Conservation (phyloP, 2,888 invertebrate genomes). For the Apamea anceps region DNA sequence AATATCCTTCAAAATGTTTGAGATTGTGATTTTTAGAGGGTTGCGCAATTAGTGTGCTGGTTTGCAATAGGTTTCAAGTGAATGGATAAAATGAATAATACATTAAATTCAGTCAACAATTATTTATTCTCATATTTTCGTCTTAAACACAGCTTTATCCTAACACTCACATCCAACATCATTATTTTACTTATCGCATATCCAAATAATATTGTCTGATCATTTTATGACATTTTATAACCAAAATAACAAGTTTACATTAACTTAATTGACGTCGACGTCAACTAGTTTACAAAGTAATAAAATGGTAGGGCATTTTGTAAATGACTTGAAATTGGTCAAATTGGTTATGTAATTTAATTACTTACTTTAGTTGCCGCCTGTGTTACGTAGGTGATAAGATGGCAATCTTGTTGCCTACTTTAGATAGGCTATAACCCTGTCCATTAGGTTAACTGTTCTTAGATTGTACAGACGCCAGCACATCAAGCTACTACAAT, state of each 20-base stretch:
- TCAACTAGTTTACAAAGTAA: constrained; percentile 14
- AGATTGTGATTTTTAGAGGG: too few relatives aligned
- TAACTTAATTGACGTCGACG: constrained; percentile 22
- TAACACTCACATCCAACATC: constrained; percentile 61
- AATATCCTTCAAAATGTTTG: too few relatives aligned
- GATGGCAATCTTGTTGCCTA: neutral
- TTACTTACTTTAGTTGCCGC: constrained; percentile 4
- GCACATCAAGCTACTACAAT: too few relatives aligned
- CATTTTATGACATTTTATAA: constrained; percentile 38
- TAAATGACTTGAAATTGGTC: neutral
- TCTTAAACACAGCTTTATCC: constrained; percentile 64
- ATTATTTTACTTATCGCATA: constrained; percentile 42
- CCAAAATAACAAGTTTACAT: constrained; percentile 27
- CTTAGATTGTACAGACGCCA: too few relatives aligned
- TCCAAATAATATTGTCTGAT: constrained; percentile 61
- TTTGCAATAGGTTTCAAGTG: neutral
- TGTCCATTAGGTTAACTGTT: too few relatives aligned
- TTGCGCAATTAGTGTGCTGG: too few relatives aligned
- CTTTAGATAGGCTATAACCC: neutral
- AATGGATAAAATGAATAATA: constrained; percentile 1
- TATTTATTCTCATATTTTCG: constrained; percentile 66
- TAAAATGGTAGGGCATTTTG: constrained; percentile 18
- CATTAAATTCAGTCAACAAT: constrained; percentile 69
- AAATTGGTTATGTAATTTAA: constrained; percentile 12
- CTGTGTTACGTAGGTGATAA: neutral